These are phyloP conservation scores for Synaphobranchus kaupii DNA, from an alignment of 2,797 vertebrate species.

Conservation along the genomic window DNA sequence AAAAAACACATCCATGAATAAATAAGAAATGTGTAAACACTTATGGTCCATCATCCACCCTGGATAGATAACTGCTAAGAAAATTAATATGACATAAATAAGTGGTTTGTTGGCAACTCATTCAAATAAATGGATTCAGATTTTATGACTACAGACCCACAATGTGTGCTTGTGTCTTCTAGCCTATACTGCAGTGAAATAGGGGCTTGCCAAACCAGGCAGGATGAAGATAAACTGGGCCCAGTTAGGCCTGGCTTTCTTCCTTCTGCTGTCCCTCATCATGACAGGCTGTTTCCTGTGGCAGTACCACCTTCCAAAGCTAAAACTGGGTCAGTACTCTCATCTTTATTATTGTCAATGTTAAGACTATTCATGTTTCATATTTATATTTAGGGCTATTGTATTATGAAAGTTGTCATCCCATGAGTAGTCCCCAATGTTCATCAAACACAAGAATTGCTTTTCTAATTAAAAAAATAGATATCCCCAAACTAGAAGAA, in stretches of 20 bases:
- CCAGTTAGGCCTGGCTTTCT: conserved; percentile 76
- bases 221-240: conserved; percentile 81
- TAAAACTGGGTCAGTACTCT: conserved; percentile 69
- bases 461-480: not conserved
- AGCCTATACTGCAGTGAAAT: conserved; percentile 62
- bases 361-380: not conserved
- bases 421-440: too few species aligned
- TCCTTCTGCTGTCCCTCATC: conserved; percentile 79
- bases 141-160: not conserved
- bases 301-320: conserved; percentile 89
- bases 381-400: not conserved
- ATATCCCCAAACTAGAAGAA: too few species aligned
- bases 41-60: not conserved
- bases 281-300: conserved; percentile 94
- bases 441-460: too few species aligned
- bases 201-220: conserved; percentile 59
- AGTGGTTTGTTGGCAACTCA: not conserved
- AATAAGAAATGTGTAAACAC: not conserved
- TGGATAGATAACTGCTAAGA: not conserved
- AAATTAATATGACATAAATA: not conserved
- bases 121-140: not conserved
- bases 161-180: conserved; percentile 37
- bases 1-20: not conserved
- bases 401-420: not conserved
- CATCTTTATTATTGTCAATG: not conserved